Conservation (phyloP, 2,113 vertebrate species). For the Silurus asotus region DNA sequence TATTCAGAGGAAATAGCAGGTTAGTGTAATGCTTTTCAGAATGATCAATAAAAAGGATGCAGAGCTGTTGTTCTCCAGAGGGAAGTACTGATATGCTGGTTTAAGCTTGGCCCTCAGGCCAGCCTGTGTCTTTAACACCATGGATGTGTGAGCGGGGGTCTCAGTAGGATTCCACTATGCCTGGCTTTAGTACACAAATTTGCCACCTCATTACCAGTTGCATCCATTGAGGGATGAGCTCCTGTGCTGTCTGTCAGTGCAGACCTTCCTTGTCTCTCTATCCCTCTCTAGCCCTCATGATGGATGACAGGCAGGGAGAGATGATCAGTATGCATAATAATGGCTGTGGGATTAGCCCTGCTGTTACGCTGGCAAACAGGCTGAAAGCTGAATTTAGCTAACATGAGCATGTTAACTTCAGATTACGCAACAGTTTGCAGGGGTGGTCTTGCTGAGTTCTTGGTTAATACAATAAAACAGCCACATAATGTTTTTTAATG, state of each 20-base stretch:
- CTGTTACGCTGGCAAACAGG: conserved; percentile 46
- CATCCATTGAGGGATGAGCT: conserved; percentile 62
- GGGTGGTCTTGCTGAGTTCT: conserved; percentile 3
- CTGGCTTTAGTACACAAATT: conserved; percentile 74
- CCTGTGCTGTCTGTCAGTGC: conserved; percentile 59
- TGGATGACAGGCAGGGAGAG: conserved; percentile 47
- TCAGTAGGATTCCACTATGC: conserved; percentile 70
- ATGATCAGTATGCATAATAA: conserved; percentile 45
- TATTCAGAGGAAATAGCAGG: conserved; percentile 70
- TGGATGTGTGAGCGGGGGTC: conserved; percentile 48
- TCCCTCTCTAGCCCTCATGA: conserved; percentile 36
- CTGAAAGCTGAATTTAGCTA: conserved; percentile 39
- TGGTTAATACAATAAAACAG: background rate
- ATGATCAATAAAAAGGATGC: conserved; percentile 73
- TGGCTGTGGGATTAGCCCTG: conserved; percentile 42
- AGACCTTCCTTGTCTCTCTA: conserved; percentile 59
- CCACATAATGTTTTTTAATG: background rate
- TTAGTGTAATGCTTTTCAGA: conserved; percentile 68
- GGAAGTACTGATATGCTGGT: conserved; percentile 42
- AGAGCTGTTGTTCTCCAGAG: conserved; percentile 68
- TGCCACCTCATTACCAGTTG: conserved; percentile 77
- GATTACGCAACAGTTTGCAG: conserved; percentile 23
- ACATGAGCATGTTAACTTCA: conserved; percentile 40
- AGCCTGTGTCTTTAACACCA: conserved; percentile 66
- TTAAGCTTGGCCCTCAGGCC: conserved; percentile 58